Base-by-base conservation (phyloP, 2,113 vertebrate genomes). In the Tenebrosternarchus preto region DNA sequence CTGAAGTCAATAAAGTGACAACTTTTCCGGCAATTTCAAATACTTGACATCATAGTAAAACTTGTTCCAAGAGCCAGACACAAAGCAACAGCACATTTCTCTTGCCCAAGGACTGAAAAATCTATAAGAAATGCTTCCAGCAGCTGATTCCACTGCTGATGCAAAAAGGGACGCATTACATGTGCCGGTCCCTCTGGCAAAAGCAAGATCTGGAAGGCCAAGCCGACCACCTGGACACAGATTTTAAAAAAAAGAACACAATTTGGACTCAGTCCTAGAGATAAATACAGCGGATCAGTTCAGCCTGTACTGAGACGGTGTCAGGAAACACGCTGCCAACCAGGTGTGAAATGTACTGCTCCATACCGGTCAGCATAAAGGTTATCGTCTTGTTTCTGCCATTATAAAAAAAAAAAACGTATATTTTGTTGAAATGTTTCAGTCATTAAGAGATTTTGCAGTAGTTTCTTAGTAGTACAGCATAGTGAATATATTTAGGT, bases 131-230 rank as follows among this genome's bases (percentile, higher is more conserved):
- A 78, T 39, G 77, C 84, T 81, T 80, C 80, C 75, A 79, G 77
- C 67, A 68, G 73, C 66, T 68, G 50, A 39, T 63, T 46, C 31
- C 39, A 24, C 39, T 20, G 73, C 76, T 63, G 83, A 68, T 53
- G 68, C 82, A 68, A 55, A 50, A 76, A 19, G 22, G 79, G 79
- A 80, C 78, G 67, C 36, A 31, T 77, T 73, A 80, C 60, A 59
- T 72, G 66, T 56, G 76, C 70, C 50, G 64, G 75, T 84, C 70
- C 80, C 66, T 82, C 25, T 79, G 83, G 75, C 80, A 78, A 78
- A 22, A 33, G 68, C 76, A 60, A 55, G 78, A 81, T 77, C 73
- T 61, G 68, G 68, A 78, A 50, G 15, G 43, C 43, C 43, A 50
- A 50, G 43, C 3, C 43, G 15, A 70, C 63, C 72, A 75, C 53